Percentiles rank a stretch among this genome's conserved stretches.
These are phyloP conservation scores for Diorhabda sublineata DNA, from an alignment of 1,140 invertebrate species.

Conservation along the genomic window DNA sequence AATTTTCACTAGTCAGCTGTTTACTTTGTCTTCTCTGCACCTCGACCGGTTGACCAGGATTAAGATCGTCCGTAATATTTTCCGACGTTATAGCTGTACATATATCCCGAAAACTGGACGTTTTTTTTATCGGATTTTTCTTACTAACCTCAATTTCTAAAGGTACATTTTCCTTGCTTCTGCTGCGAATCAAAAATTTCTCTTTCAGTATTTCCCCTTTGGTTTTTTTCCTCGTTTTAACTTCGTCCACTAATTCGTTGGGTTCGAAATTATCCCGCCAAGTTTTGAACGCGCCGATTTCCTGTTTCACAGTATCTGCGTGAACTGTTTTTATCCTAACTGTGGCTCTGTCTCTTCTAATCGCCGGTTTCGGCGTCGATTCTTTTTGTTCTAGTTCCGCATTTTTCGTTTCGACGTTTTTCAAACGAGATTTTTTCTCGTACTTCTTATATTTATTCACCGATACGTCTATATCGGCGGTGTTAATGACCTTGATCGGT, in stretches of 20 bases:
- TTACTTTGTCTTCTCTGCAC: slow-evolving; percentile 40
- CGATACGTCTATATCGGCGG: slow-evolving; percentile 78
- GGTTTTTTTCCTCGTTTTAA: slow-evolving; percentile 53
- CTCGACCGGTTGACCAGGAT: slow-evolving; percentile 49
- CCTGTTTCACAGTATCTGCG: slow-evolving; percentile 34
- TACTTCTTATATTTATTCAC: slow-evolving; percentile 54
- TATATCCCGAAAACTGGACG: slow-evolving; percentile 52
- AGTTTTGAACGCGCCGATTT: slow-evolving; percentile 45
- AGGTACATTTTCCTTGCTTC: slow-evolving; percentile 42
- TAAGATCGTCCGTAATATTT: slow-evolving; percentile 51
- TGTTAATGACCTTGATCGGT: slow-evolving; percentile 66
- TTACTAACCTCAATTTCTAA: slow-evolving; percentile 28
- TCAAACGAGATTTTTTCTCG: slow-evolving; percentile 45
- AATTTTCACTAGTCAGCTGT: slow-evolving; percentile 38
- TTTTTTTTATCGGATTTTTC: slow-evolving; percentile 40
- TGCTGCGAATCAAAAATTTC: slow-evolving; percentile 69
- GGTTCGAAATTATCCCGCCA: slow-evolving; percentile 61
- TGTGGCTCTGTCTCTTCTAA: slow-evolving; percentile 64
- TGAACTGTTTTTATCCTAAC: slow-evolving; percentile 62
- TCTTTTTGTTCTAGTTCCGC: slow-evolving; percentile 24
- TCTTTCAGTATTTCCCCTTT: slow-evolving; percentile 69
- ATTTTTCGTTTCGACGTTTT: slow-evolving; percentile 33
- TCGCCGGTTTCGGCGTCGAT: slow-evolving; percentile 51
- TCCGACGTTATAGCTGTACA: slow-evolving; percentile 52
- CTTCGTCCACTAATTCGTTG: slow-evolving; percentile 44